Conservation (phyloP, 2,888 invertebrate genomes). For the Orchesellides sinensis region DNA sequence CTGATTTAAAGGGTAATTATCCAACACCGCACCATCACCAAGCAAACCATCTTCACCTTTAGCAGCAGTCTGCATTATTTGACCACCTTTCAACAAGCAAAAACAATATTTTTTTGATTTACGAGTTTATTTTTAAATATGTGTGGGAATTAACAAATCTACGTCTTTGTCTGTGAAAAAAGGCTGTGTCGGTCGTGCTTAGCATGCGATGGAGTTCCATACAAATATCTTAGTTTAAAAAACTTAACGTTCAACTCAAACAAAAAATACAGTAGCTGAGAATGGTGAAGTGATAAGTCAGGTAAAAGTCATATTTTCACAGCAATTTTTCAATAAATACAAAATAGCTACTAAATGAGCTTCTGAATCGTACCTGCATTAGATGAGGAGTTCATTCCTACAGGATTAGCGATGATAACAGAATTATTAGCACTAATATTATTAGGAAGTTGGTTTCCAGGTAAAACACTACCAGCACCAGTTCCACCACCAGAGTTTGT, state of each 20-base stretch:
- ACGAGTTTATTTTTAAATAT: too few relatives aligned
- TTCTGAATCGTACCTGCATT: constrained; percentile 50
- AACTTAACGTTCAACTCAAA: too few relatives aligned
- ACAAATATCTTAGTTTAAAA: too few relatives aligned
- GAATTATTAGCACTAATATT: constrained; percentile 46
- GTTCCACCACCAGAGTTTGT: constrained; percentile 38
- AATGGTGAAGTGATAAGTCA: too few relatives aligned
- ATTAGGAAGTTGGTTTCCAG: constrained; percentile 58
- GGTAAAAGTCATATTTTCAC: background rate
- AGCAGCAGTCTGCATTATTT: constrained; percentile 45
- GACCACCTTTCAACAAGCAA: constrained; percentile 54
- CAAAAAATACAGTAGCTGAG: too few relatives aligned
- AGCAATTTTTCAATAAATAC: background rate
- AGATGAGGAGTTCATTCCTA: constrained; percentile 41
- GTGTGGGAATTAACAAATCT: too few relatives aligned
- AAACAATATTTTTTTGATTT: too few relatives aligned
- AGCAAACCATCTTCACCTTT: constrained; percentile 65
- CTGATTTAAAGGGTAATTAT: constrained; percentile 56
- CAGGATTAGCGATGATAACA: constrained; percentile 26
- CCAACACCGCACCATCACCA: constrained; percentile 64
- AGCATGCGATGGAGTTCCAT: too few relatives aligned
- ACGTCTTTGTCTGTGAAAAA: too few relatives aligned
- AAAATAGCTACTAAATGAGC: too few relatives aligned
- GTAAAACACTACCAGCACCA: constrained; percentile 50
- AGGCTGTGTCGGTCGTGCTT: too few relatives aligned